A percentile compares a stretch with the other conserved stretches of the same genome.
These are phyloP conservation scores for Pontoporia blainvillei DNA, from an alignment of 2,113 vertebrate genomes.

Conservation along the genomic window DNA sequence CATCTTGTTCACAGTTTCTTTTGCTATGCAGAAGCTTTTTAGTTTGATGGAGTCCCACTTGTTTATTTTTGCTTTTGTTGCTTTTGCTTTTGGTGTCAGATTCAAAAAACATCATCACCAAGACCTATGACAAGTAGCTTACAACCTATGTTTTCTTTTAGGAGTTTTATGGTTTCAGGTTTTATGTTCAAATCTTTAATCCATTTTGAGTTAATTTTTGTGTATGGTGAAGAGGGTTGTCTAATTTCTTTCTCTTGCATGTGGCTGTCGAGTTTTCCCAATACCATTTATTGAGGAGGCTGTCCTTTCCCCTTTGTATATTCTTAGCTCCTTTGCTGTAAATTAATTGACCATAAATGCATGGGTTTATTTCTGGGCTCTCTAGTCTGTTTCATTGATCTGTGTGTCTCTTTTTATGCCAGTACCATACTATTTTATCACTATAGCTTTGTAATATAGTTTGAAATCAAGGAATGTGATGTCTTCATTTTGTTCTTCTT, in stretches of 20 bases:
- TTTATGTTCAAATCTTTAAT: background rate
- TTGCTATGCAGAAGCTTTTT: background rate
- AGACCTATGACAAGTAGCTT: background rate
- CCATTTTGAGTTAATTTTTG: background rate
- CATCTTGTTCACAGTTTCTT: background rate
- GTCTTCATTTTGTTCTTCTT: background rate
- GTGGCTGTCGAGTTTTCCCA: background rate
- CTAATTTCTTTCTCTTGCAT: background rate
- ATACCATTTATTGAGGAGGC: background rate
- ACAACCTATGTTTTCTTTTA: background rate
- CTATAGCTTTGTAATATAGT: background rate
- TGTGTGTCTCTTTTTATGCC: background rate
- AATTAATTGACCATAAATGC: background rate
- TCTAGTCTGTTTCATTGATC: background rate
- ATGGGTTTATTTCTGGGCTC: background rate
- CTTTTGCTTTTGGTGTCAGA: background rate
- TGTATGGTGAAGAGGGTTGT: background rate
- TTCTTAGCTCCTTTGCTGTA: background rate
- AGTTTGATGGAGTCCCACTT: background rate
- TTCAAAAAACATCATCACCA: background rate
- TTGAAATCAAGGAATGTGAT: background rate
- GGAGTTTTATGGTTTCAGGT: background rate
- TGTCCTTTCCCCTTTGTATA: background rate
- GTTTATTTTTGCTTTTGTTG: background rate
- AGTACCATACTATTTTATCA: background rate